Conservation (phyloP, 1,140 invertebrate species). For the Pogonomyrmex californicus region DNA sequence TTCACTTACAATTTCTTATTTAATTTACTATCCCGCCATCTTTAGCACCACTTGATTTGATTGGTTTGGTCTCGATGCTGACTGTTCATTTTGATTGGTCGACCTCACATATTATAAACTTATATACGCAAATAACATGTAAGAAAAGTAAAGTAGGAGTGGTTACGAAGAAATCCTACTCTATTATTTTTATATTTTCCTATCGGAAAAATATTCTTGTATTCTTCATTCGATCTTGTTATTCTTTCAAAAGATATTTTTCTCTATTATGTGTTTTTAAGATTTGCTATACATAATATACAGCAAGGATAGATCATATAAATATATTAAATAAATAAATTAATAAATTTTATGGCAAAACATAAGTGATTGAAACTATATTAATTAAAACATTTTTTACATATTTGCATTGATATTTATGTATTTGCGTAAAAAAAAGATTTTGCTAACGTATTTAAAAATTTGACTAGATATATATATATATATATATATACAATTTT, state of each 20-base stretch:
- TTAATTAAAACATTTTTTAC: slow-evolving; percentile 11
- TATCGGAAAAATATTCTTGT: too few relatives aligned
- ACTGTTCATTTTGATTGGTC: slow-evolving; percentile 34
- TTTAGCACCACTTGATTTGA: slow-evolving; percentile 24
- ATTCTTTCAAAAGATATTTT: background rate
- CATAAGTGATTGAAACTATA: background rate
- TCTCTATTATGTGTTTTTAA: background rate
- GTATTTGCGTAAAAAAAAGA: too few relatives aligned
- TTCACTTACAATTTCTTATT: slow-evolving; percentile 30
- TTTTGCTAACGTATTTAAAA: too few relatives aligned
- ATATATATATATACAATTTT: too few relatives aligned
- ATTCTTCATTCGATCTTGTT: too few relatives aligned
- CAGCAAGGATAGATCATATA: background rate
- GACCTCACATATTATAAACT: slow-evolving; percentile 1
- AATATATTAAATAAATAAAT: too few relatives aligned
- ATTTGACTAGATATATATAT: too few relatives aligned
- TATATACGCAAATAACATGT: slow-evolving; percentile 26
- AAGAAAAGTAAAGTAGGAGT: slow-evolving; percentile 36
- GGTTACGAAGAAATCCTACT: background rate
- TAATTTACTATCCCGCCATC: slow-evolving; percentile 25
- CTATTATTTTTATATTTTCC: background rate
- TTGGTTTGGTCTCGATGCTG: slow-evolving; percentile 27
- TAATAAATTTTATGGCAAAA: too few relatives aligned
- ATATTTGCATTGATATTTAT: background rate
- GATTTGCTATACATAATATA: background rate